Base-by-base conservation (phyloP, 2,113 vertebrate genomes). In the Dicerorhinus sumatrensis region DNA sequence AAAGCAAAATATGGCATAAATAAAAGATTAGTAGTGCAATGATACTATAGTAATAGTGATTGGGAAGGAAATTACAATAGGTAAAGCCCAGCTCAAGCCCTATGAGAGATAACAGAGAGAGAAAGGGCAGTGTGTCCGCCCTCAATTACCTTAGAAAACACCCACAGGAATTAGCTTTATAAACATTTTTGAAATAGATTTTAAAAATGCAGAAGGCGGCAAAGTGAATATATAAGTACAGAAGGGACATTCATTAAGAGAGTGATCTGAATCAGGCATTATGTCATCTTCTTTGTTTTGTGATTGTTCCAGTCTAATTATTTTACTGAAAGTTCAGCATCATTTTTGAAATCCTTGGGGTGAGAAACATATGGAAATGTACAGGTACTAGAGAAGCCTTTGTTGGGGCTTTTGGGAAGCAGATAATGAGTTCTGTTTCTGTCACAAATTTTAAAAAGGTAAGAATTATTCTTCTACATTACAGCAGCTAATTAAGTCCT, bases 241-340 rank as follows among this genome's bases (percentile, higher is more conserved):
- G 31, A 91, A 87, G 48, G 33, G 6, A 76, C 18, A 58, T 77
- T 79, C n/a, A 42, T 62, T 58, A 81, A 76, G 23, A 60, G 36
- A 80, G 3, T 46, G 20, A 62, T 58, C 75, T 88, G 46, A 31
- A 39, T 69, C n/a, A 65, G 69, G 21, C 46, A 76, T 33, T 62
- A 60, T 3, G 1, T 94, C 56, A 23, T 84, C 85, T 94, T 29
- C 16, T 75, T 91, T 48, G n/a, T 56, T 91, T 96, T 82, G n/a
- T 63, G n/a, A 81, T 90, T 95, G 3, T 67, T 83, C 10, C 39
- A 93, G 54, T 62, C 65, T 85, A 92, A 39, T 95, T 80, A 83
- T 79, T 75, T 85, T 87, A 82, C 84, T 94, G 72, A 87, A 94
- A 65, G 1, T 75, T 92, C 27, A 65, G 75, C 33, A 70, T 84